Evolutionary conservation across 1,140 invertebrate genomes (phyloP).

Genomic region (Leptinotarsa texana): DNA sequence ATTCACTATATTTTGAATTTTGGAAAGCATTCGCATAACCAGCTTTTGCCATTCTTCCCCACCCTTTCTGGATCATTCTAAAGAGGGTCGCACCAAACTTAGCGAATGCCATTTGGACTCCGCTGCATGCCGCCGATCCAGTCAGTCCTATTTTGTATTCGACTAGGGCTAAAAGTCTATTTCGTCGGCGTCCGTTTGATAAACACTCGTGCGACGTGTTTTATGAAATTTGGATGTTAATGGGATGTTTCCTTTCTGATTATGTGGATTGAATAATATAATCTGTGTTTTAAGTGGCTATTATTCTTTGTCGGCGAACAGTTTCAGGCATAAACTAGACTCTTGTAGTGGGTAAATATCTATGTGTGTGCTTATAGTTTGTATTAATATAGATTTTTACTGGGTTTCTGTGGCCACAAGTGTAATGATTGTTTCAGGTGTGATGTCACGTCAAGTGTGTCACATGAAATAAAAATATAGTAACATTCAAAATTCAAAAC

Average conservation of each 20-base stretch:
- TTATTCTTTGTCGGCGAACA: conserved; percentile 18
- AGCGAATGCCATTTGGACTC: conserved; percentile 5
- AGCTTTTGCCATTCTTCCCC: background rate
- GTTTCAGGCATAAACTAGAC: background rate
- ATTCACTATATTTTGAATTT: background rate
- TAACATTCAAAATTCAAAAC: too few relatives aligned
- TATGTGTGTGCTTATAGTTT: background rate
- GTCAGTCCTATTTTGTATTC: conserved; percentile 28
- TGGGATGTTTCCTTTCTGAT: conserved; percentile 25
- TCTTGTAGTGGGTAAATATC: conserved; percentile 19
- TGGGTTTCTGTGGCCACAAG: too few relatives aligned
- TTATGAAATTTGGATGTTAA: conserved; percentile 27
- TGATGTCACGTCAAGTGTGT: too few relatives aligned
- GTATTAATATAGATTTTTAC: background rate
- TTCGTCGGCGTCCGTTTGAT: conserved; percentile 21
- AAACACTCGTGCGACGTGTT: conserved; percentile 1
- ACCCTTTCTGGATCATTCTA: background rate
- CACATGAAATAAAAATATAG: too few relatives aligned
- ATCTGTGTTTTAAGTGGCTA: conserved; percentile 25
- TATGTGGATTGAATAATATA: conserved; percentile 27
- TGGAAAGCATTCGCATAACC: background rate
- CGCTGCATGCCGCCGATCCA: background rate
- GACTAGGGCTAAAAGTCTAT: conserved; percentile 10
- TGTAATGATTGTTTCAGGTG: too few relatives aligned
- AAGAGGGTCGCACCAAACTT: conserved; percentile 8